Evolutionary conservation across 1,140 invertebrate genomes (phyloP).

Genomic region (Euwallacea fornicatus): DNA sequence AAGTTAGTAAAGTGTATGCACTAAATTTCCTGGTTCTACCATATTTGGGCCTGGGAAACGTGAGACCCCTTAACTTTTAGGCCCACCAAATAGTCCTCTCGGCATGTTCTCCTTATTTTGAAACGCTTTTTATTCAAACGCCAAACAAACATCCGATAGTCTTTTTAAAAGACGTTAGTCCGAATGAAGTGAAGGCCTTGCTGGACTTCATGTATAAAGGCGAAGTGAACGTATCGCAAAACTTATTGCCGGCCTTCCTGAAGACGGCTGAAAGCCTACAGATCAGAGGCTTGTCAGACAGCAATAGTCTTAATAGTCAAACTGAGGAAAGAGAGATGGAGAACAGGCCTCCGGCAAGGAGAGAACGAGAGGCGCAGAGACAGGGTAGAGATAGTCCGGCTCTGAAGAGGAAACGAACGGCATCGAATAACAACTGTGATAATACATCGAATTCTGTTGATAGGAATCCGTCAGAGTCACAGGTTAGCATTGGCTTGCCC

Average conservation of each 20-base stretch:
- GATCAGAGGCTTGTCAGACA: constrained; percentile 86
- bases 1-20: too few relatives aligned
- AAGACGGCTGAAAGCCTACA: constrained; percentile 89
- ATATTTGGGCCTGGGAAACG: too few relatives aligned
- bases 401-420: constrained; percentile 68
- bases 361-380: constrained; percentile 43
- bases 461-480: constrained; percentile 67
- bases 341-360: constrained; percentile 38
- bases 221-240: constrained; percentile 85
- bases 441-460: constrained; percentile 67
- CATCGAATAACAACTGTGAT: constrained; percentile 70
- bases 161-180: constrained; percentile 86
- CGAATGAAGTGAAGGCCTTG: constrained; percentile 82
- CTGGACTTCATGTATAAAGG: constrained; percentile 91
- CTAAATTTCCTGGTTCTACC: too few relatives aligned
- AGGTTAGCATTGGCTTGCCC: constrained; percentile 54
- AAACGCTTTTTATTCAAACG: constrained; percentile 89
- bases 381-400: constrained; percentile 51
- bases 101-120: constrained; percentile 93
- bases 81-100: constrained; percentile 92
- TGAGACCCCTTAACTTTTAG: constrained; percentile 50
- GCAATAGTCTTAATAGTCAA: constrained; percentile 64
- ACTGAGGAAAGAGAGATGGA: constrained; percentile 43
- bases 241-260: constrained; percentile 83
- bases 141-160: constrained; percentile 90